Percentiles rank a stretch among this genome's conserved stretches.
These are phyloP conservation scores for Helobdella robusta DNA, from an alignment of 2,888 invertebrate species.

Conservation along the genomic window DNA sequence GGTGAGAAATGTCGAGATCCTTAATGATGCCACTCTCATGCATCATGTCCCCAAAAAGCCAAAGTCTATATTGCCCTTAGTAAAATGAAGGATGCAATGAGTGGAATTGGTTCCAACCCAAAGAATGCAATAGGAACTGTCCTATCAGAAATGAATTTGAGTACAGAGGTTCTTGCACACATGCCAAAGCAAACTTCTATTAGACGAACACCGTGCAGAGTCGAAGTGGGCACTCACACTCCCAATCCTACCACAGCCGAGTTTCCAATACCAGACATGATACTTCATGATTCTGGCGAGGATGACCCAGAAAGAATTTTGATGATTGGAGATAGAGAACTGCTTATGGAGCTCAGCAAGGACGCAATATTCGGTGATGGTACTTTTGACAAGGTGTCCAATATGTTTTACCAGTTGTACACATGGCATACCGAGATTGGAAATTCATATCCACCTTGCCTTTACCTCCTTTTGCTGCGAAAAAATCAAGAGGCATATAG, in stretches of 20 bases:
- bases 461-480: conserved; percentile 1
- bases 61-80: background rate
- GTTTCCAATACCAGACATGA: conserved; percentile 1
- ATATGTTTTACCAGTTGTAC: background rate
- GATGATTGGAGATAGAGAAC: background rate
- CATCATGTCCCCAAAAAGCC: conserved; percentile 6
- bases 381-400: background rate
- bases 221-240: background rate
- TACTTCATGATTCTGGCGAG: background rate
- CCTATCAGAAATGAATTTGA: background rate
- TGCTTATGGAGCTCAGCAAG: background rate
- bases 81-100: background rate
- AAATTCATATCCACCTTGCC: background rate
- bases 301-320: conserved; percentile 4
- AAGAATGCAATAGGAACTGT: background rate
- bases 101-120: background rate
- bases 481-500: background rate
- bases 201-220: background rate
- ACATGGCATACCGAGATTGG: conserved; percentile 4
- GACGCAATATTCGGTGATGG: background rate
- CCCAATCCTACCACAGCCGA: background rate
- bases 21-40: background rate
- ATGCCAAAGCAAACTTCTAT: conserved; percentile 2
- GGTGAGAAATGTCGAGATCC: background rate
- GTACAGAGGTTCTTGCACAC: background rate